Evolutionary conservation across 1,140 invertebrate genomes (phyloP), one percentile per base, ranked within the genome.

Genomic region (Anoplophora glabripennis): DNA sequence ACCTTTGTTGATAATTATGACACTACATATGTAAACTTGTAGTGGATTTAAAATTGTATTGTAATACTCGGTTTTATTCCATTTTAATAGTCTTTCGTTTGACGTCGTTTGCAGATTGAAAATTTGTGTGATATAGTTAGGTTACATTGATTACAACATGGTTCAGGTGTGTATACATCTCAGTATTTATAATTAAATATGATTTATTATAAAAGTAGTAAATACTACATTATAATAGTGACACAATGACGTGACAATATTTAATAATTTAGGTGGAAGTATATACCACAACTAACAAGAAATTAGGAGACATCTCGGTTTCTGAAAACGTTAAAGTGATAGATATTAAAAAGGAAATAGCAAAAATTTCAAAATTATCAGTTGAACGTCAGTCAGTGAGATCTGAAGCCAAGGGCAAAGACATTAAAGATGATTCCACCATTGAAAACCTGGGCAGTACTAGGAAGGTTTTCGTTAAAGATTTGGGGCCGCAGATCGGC

Each of bases 401-500:
- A 65, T 68, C 85, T 49, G 92, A 93, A 68, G 72, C 84, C 8
- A 93, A 91, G 77, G 90, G 90, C 48, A 92, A 89, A 80, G 79
- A 83, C 48, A 70, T 90, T 10, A 84, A 86, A 55, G 89, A 93
- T 75, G 83, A 84, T 10, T 81, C 84, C 14, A 85, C 83, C 1
- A 66, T 92, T 1, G 79, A 84, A 64, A 78, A 80, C 42, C 70
- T 89, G 10, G 81, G 81, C 33, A 78, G 76, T 68, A 84, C 84
- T 1, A 81, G 80, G 7, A 89, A 89, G 72, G 72, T 93, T 0
- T 93, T 86, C 73, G 78, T 90, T 12, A 93, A 93, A 82, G 97
- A 99, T 81, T 81, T 99, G 36, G 98, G 98, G 7, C 96, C 96
- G 1, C 98, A 99, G 81, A 93, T 99, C 67, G 94, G 94, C 21